phyloP scores from a whole-genome alignment of 1,140 invertebrate genomes.

The Drosophila burlai region DNA sequence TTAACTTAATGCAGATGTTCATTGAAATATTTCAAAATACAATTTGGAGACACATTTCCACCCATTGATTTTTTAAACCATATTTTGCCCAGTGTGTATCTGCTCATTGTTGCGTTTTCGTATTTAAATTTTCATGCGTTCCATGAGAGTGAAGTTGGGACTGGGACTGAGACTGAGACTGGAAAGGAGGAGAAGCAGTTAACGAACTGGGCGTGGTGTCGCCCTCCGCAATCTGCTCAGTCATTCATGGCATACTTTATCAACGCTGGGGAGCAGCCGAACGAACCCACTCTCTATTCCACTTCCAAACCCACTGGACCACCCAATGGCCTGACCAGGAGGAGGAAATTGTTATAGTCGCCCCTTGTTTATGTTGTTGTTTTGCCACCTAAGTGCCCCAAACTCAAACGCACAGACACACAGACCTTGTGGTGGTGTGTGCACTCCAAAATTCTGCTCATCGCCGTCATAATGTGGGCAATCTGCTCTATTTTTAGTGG shows the following conservation, averaged over 20 bases:
- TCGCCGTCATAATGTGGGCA: slow-evolving; percentile 74
- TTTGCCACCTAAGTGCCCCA: slow-evolving; percentile 23
- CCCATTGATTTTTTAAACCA: neutral
- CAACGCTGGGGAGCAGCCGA: slow-evolving; percentile 43
- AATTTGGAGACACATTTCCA: neutral
- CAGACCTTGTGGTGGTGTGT: slow-evolving; percentile 10
- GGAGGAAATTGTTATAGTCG: slow-evolving; percentile 70
- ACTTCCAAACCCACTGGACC: slow-evolving; percentile 3
- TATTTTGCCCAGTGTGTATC: slow-evolving; percentile 3
- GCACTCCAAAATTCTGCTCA: slow-evolving; percentile 58
- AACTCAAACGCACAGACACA: slow-evolving; percentile 2
- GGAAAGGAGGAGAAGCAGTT: slow-evolving; percentile 14
- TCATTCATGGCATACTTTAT: slow-evolving; percentile 82
- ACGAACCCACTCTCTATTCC: neutral
- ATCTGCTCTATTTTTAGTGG: slow-evolving; percentile 78
- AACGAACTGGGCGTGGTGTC: slow-evolving; percentile 47
- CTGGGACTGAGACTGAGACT: neutral
- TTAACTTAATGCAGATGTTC: neutral
- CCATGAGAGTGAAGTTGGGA: slow-evolving; percentile 24
- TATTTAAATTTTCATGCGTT: slow-evolving; percentile 66
- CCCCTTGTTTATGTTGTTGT: slow-evolving; percentile 21
- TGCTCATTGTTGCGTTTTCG: slow-evolving; percentile 47
- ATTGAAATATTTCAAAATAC: neutral
- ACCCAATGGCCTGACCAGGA: slow-evolving; percentile 16
- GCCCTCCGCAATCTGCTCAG: slow-evolving; percentile 69